Conservation (phyloP, 2,113 vertebrate species). For the Bos indicus region DNA sequence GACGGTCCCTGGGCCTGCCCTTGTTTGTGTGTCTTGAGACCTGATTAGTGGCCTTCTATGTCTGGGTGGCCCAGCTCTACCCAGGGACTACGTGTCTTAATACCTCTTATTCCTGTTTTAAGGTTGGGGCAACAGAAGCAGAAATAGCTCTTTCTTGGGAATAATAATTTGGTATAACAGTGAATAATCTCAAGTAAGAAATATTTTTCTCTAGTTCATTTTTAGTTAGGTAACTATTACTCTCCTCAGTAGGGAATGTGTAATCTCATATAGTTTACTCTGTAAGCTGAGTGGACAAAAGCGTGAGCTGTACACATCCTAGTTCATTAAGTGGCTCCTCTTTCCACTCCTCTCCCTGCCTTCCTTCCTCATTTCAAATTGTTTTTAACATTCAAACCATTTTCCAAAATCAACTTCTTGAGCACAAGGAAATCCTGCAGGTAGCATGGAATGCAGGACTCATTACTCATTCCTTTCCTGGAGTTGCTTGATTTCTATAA, state of each 20-base stretch:
- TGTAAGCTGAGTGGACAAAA: not conserved
- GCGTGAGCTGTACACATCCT: not conserved
- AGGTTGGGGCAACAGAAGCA: not conserved
- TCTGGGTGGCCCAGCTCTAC: not conserved
- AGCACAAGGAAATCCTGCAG: not conserved
- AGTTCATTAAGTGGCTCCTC: not conserved
- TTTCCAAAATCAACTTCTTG: not conserved
- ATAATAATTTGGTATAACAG: not conserved
- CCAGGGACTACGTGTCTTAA: not conserved
- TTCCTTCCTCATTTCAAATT: not conserved
- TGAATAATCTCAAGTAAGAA: slow-evolving; percentile 21
- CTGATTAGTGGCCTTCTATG: not conserved
- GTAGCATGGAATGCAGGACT: not conserved
- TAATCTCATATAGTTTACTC: not conserved
- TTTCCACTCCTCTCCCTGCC: not conserved
- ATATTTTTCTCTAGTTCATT: not conserved
- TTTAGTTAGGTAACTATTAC: not conserved
- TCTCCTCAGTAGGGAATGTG: not conserved
- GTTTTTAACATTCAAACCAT: not conserved
- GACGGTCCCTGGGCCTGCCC: not conserved
- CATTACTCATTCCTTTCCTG: not conserved
- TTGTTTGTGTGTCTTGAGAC: not conserved
- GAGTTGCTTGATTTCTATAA: not conserved
- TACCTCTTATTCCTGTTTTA: not conserved
- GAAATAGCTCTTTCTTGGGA: not conserved